A percentile compares a stretch with the other conserved stretches of the same genome.
Evolutionary conservation across 2,797 vertebrate species (phyloP).

Genomic region (Alauda arvensis): DNA sequence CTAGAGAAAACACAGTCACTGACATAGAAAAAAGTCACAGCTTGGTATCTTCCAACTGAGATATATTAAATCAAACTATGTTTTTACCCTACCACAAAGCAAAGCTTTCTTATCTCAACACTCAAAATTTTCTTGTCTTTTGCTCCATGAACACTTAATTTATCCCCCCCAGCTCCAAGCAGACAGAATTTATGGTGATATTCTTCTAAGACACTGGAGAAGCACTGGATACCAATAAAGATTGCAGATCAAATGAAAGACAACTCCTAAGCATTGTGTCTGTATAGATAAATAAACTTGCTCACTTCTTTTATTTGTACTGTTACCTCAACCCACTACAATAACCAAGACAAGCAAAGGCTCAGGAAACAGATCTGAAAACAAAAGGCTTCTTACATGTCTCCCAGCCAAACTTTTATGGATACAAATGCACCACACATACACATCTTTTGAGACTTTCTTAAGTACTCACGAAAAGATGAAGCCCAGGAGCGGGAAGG

Average conservation of each 20-base stretch:
- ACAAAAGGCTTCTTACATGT: not conserved
- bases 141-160: not conserved
- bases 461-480: fast-evolving
- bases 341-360: conserved; percentile 18
- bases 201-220: conserved; percentile 54
- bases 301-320: conserved; percentile 51
- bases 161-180: conserved; percentile 13
- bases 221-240: conserved; percentile 66
- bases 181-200: conserved; percentile 49
- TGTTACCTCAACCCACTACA: conserved; percentile 52
- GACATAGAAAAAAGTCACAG: not conserved
- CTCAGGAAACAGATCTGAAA: not conserved
- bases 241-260: conserved; percentile 59
- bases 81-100: not conserved
- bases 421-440: fast-evolving
- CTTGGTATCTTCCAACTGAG: not conserved
- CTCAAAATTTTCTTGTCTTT: not conserved
- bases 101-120: not conserved
- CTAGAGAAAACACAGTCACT: not conserved
- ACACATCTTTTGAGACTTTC: not conserved
- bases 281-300: conserved; percentile 61
- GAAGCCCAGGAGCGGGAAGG: not conserved
- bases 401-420: fast-evolving
- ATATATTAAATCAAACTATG: not conserved
- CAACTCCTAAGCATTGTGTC: conserved; percentile 52